Percentiles rank a stretch among this genome's conserved stretches.
Conservation (phyloP, 2,113 vertebrate genomes). For the Gallinago undulata region DNA sequence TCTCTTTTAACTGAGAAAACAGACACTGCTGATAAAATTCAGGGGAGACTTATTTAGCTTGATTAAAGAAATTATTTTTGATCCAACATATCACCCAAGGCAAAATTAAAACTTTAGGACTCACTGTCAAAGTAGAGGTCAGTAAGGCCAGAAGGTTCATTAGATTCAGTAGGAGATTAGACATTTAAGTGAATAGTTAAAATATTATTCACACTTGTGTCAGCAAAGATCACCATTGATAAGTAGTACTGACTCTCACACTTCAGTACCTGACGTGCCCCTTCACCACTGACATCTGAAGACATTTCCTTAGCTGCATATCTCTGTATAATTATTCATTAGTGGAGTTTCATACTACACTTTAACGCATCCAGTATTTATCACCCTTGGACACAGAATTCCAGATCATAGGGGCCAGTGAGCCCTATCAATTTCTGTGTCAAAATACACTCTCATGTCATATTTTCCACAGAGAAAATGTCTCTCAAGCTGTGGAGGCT, state of each 20-base stretch:
- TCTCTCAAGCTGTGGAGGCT: not conserved
- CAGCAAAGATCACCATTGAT: not conserved
- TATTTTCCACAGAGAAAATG: not conserved
- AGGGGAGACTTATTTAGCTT: not conserved
- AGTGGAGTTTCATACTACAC: not conserved
- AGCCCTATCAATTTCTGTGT: not conserved
- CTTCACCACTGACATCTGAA: not conserved
- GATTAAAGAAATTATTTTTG: not conserved
- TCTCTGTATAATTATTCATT: not conserved
- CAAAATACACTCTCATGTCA: not conserved
- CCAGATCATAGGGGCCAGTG: not conserved
- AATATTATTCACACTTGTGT: not conserved
- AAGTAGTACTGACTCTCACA: not conserved
- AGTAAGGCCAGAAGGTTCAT: not conserved
- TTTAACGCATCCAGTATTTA: not conserved
- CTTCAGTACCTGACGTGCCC: not conserved
- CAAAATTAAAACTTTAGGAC: not conserved
- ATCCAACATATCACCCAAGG: not conserved
- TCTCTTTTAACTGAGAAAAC: not conserved
- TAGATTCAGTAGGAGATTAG: not conserved
- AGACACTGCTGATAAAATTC: not conserved
- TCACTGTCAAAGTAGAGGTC: not conserved
- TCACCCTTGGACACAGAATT: not conserved
- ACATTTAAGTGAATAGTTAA: not conserved
- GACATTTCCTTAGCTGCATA: not conserved